Evolutionary conservation across 2,888 invertebrate genomes (phyloP).

Genomic region (Onthophagus sagittarius): DNA sequence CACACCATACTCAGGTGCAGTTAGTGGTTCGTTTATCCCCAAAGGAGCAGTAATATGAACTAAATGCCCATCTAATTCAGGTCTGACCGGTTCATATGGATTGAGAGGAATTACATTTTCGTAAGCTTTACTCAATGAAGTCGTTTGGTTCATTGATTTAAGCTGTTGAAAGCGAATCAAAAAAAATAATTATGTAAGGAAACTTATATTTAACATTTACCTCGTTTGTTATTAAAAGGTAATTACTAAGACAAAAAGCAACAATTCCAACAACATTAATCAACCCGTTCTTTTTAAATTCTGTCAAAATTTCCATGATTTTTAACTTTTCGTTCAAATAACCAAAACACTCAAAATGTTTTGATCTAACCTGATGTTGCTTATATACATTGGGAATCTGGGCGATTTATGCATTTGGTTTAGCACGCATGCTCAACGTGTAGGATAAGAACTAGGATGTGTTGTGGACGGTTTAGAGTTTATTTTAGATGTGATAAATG

Average conservation of each 20-base stretch:
- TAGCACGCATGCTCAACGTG: constrained; percentile 34
- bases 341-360: neutral
- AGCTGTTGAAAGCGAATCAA: constrained; percentile 51
- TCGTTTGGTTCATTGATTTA: constrained; percentile 72
- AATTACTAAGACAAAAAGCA: constrained; percentile 63
- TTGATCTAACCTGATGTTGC: neutral
- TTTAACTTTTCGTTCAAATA: neutral
- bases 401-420: neutral
- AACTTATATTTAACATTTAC: constrained; percentile 46
- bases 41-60: constrained; percentile 75
- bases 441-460: constrained; percentile 21
- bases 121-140: constrained; percentile 75
- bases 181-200: constrained; percentile 1
- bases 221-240: constrained; percentile 81
- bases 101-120: constrained; percentile 56
- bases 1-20: constrained; percentile 82
- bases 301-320: constrained; percentile 44
- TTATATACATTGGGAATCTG: neutral
- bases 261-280: constrained; percentile 66
- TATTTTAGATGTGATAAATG: neutral
- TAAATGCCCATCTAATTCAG: constrained; percentile 68
- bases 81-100: constrained; percentile 48
- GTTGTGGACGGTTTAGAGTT: too few relatives aligned
- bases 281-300: constrained; percentile 68
- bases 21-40: constrained; percentile 72